Evolutionary conservation across 2,113 vertebrate genomes (phyloP).

Genomic region (Oncorhynchus mykiss): DNA sequence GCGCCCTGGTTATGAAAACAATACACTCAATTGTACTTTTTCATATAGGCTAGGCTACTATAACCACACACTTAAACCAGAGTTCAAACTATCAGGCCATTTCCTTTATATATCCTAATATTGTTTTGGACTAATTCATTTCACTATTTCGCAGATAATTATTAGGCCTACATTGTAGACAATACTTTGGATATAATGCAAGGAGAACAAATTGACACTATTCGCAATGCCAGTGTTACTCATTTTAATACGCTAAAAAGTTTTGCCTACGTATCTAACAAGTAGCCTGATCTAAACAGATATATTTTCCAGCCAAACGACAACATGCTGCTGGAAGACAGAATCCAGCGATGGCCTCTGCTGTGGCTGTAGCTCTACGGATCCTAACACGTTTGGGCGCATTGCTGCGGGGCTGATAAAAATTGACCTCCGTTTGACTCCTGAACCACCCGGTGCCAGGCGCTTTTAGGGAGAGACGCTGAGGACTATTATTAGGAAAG

Average conservation of each 20-base stretch:
- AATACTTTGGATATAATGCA: neutral
- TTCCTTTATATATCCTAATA: too few relatives aligned
- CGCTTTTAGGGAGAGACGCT: slow-evolving; percentile 35
- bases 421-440: slow-evolving; percentile 83
- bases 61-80: too few relatives aligned
- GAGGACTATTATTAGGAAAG: slow-evolving; percentile 7
- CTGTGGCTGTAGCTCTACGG: slow-evolving; percentile 38
- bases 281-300: neutral
- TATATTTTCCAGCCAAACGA: neutral
- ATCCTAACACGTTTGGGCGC: slow-evolving; percentile 62
- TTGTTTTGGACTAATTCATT: too few relatives aligned
- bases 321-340: slow-evolving; percentile 44
- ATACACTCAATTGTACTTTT: too few relatives aligned
- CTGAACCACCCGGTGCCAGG: slow-evolving; percentile 59
- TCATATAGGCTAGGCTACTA: too few relatives aligned
- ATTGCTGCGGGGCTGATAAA: slow-evolving; percentile 63
- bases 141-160: neutral
- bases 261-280: neutral
- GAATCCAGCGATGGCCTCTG: slow-evolving; percentile 20
- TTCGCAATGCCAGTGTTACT: neutral
- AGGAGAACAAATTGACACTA: too few relatives aligned
- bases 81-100: too few relatives aligned
- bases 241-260: neutral
- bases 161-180: neutral
- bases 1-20: too few relatives aligned